These are phyloP conservation scores for Haliclona indistincta DNA, from an alignment of 37 sponge, comb jelly and placozoan genomes.

Conservation along the genomic window DNA sequence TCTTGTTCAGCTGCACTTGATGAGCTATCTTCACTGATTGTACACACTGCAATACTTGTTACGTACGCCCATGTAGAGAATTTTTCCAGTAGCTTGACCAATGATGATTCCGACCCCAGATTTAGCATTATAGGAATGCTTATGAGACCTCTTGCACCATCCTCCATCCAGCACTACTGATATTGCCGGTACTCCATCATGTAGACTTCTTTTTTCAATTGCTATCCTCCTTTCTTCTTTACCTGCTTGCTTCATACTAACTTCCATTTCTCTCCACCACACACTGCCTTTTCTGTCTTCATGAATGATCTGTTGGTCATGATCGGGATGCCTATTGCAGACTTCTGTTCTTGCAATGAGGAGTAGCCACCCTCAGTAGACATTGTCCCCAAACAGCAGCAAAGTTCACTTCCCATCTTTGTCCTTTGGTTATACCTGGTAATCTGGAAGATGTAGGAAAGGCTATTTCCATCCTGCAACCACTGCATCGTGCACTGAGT, in stretches of 20 bases:
- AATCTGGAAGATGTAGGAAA: neutral
- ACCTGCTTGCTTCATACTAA: constrained; percentile 2
- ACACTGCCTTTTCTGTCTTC: too few species aligned
- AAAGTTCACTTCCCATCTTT: constrained; percentile 32
- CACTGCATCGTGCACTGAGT: too few species aligned
- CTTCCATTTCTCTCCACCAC: constrained; percentile 3
- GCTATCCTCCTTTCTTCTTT: constrained; percentile 8
- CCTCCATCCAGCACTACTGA: neutral
- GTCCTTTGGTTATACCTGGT: neutral
- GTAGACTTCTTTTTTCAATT: neutral
- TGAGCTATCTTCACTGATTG: too few species aligned
- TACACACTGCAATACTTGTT: neutral
- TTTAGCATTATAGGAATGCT: constrained; percentile 18
- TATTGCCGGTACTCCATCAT: constrained; percentile 3
- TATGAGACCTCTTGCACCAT: constrained; percentile 16
- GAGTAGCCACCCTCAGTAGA: constrained; percentile 36
- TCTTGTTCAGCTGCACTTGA: too few species aligned
- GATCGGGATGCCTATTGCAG: constrained; percentile 29
- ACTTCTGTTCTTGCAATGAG: constrained; percentile 10
- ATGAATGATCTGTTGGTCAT: constrained; percentile 40
- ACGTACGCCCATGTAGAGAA: neutral
- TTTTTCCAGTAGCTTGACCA: neutral
- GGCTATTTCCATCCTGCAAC: too few species aligned
- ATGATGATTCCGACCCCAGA: constrained; percentile 5
- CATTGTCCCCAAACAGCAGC: constrained; percentile 66